A percentile compares a stretch with the other conserved stretches of the same genome.
These are phyloP conservation scores for Linyphia triangularis DNA, from an alignment of 2,888 invertebrate species.

Conservation along the genomic window DNA sequence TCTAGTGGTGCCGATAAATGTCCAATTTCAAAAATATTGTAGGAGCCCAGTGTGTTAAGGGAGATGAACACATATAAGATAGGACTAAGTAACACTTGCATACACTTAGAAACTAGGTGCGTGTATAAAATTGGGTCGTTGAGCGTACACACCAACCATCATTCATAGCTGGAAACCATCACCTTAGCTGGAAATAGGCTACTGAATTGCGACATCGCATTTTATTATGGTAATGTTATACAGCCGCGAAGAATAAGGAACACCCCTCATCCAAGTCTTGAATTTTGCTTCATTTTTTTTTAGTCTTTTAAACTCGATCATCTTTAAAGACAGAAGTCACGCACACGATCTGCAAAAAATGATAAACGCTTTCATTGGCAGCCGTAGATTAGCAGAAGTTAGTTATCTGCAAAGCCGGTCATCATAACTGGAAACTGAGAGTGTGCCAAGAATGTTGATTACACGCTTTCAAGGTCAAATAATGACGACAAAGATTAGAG, in stretches of 20 bases:
- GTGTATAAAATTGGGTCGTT: no score
- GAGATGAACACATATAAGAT: no score
- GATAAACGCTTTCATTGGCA: conserved; percentile 64
- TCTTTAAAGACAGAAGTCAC: conserved; percentile 38
- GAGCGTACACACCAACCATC: no score
- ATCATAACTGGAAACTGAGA: conserved; percentile 40
- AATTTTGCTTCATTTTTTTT: neutral
- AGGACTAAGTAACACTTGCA: no score
- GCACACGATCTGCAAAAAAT: conserved; percentile 38
- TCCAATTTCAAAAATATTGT: no score
- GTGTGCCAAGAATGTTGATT: conserved; percentile 66
- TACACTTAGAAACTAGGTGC: no score
- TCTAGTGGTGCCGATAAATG: no score
- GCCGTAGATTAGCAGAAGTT: conserved; percentile 62
- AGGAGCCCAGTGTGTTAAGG: no score
- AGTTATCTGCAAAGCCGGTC: conserved; percentile 48
- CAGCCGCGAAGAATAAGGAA: conserved; percentile 3
- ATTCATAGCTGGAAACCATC: no score
- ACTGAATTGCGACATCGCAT: no score
- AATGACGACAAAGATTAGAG: conserved; percentile 63
- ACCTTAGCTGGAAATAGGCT: no score
- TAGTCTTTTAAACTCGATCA: conserved; percentile 1
- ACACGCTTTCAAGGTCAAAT: conserved; percentile 52
- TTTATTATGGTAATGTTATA: no score
- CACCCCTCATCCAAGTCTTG: conserved; percentile 4